phyloP scores from a whole-genome alignment of 2,888 invertebrate species.

The Cryptophagus acutangulus region DNA sequence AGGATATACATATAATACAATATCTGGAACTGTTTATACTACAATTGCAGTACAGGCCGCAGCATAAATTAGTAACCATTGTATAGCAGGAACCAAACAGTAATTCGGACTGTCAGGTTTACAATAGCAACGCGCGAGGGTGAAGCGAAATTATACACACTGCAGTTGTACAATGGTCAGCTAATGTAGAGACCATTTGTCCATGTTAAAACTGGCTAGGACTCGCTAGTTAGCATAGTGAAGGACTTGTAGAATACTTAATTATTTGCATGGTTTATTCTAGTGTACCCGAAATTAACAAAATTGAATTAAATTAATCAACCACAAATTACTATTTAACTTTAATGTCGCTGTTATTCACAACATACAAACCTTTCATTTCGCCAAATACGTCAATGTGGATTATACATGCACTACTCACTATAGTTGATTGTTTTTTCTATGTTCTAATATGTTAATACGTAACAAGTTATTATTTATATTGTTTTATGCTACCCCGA shows the following conservation, averaged over 20 bases:
- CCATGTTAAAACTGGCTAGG: constrained; percentile 28
- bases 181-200: constrained; percentile 41
- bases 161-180: constrained; percentile 42
- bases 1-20: constrained; percentile 11
- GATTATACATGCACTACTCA: too few species aligned
- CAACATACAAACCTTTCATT: too few species aligned
- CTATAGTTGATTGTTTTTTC: too few species aligned
- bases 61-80: constrained; percentile 45
- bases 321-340: constrained; percentile 6
- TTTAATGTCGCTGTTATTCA: too few species aligned
- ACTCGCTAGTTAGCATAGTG: constrained; percentile 23
- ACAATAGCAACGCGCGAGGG: constrained; percentile 39
- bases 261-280: constrained; percentile 34
- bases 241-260: constrained; percentile 35
- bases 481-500: too few species aligned
- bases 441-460: too few species aligned
- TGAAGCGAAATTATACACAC: constrained; percentile 43
- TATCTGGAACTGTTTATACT: constrained; percentile 32
- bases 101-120: constrained; percentile 42
- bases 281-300: constrained; percentile 18
- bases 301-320: constrained; percentile 22
- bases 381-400: too few species aligned
- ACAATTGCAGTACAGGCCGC: constrained; percentile 34
- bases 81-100: constrained; percentile 41
- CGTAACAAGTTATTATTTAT: too few species aligned